Evolutionary conservation across 2,888 invertebrate genomes (phyloP), one percentile per base, ranked within the genome.

Genomic region (Andrena camellia): DNA sequence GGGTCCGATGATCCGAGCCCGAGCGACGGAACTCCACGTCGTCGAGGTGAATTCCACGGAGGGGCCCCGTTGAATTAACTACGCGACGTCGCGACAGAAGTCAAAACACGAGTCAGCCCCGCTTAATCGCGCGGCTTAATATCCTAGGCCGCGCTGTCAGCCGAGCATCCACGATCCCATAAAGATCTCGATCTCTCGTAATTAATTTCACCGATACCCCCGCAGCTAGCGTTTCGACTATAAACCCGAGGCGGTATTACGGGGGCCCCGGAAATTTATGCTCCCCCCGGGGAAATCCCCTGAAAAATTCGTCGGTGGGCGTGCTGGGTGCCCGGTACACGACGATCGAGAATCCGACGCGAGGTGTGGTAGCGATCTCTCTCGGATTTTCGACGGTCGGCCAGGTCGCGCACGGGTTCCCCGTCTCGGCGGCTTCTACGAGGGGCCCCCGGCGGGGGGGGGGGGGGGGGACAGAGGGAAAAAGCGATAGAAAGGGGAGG

Each of bases 281-380:
- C 42, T 48, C 26, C 13, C n/a, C 13, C 29, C 57, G 26, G 78
- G 77, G 63, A 84, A 87, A 86, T 78, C 78, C 71, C 63, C 59
- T 67, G 82, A 87, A 84, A 83, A 86, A 86, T 85, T 83, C 52
- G 79, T 59, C 17, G 31, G 70, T 68, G 59, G 80, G 75, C 79
- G 67, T 73, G 70, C 60, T 73, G 17, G 13, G 42, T 1, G 17
- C 42, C 17, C 42, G 63, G 26, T 31, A 54, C 33, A 54, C 33
- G 10, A 10, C 52, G 20, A 29, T 20, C 26, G 33, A 48, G 62
- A 70, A 69, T 52, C 23, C 35, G 13, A 7, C 29, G 48, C 60
- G 33, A 57, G 66, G 57, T 73, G 70, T 42, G 42, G 42, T 17
- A 62, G 52, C 72, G 54, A 48, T 68, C 64, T 52, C 57, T 17